Conservation (phyloP, 2,888 invertebrate genomes). For the Plebejus argus region DNA sequence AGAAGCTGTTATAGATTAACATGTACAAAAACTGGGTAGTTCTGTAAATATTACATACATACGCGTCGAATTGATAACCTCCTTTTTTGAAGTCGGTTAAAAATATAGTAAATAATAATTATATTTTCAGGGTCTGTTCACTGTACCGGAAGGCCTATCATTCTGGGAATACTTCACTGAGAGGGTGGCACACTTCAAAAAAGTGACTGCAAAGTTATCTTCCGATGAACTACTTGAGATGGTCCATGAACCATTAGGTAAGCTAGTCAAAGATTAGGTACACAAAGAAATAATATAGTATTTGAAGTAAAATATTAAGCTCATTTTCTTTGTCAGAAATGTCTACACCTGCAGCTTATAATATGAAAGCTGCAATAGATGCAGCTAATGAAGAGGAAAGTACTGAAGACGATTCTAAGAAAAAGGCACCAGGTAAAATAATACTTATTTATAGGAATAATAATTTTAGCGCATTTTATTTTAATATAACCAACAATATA, state of each 20-base stretch:
- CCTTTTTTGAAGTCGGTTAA: too few species aligned
- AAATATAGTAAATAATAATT: background rate
- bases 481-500: too few species aligned
- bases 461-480: too few species aligned
- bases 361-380: conserved; percentile 61
- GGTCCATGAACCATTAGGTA: conserved; percentile 83
- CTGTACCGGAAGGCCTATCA: conserved; percentile 80
- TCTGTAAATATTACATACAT: too few species aligned
- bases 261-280: conserved; percentile 33
- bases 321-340: conserved; percentile 51
- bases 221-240: conserved; percentile 82
- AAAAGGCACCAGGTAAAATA: conserved; percentile 56
- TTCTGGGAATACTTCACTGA: conserved; percentile 88
- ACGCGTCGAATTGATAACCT: too few species aligned
- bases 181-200: conserved; percentile 84
- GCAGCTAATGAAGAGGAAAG: conserved; percentile 56
- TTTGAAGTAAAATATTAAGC: conserved; percentile 6
- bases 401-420: conserved; percentile 51
- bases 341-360: conserved; percentile 57
- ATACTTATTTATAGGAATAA: background rate
- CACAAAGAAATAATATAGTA: background rate
- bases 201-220: conserved; percentile 82
- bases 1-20: too few species aligned
- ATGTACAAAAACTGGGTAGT: too few species aligned
- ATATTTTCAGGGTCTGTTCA: conserved; percentile 80